Evolutionary conservation across 1,140 invertebrate species (phyloP).

Genomic region (Himalopsyche phryganea): DNA sequence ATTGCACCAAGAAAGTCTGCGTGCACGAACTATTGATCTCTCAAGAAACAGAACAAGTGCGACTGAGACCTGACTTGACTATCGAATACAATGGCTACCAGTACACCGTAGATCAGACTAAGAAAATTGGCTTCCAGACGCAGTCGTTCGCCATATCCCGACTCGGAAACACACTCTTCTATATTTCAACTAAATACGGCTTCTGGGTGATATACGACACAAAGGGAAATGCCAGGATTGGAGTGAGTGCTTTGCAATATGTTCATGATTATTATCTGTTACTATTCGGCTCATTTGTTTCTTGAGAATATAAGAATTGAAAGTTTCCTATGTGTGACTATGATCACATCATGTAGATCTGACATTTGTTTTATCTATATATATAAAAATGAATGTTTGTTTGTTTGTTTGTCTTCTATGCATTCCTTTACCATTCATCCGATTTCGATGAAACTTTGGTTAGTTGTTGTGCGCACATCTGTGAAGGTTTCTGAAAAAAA

Average conservation of each 20-base stretch:
- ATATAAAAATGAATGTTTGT: too few relatives aligned
- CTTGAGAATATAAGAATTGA: too few relatives aligned
- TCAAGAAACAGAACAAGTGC: slow-evolving; percentile 55
- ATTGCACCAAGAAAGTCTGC: slow-evolving; percentile 57
- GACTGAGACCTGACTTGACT: slow-evolving; percentile 62
- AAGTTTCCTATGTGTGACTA: too few relatives aligned
- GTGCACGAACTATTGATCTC: slow-evolving; percentile 56
- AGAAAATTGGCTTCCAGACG: slow-evolving; percentile 61
- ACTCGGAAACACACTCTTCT: slow-evolving; percentile 64
- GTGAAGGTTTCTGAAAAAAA: too few relatives aligned
- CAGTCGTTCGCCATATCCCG: slow-evolving; percentile 63
- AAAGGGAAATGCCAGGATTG: slow-evolving; percentile 67
- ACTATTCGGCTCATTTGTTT: too few relatives aligned
- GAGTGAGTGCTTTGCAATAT: slow-evolving; percentile 53
- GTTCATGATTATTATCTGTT: background rate
- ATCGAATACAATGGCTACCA: slow-evolving; percentile 62
- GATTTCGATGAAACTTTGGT: too few relatives aligned
- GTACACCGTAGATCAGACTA: slow-evolving; percentile 64
- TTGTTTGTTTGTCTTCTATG: too few relatives aligned
- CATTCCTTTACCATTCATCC: too few relatives aligned
- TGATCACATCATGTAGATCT: too few relatives aligned
- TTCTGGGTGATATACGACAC: slow-evolving; percentile 70
- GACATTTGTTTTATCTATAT: too few relatives aligned
- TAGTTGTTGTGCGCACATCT: too few relatives aligned
- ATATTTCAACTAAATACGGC: slow-evolving; percentile 65